phyloP scores from a whole-genome alignment of 2,888 invertebrate species.

The Perdita meconis region DNA sequence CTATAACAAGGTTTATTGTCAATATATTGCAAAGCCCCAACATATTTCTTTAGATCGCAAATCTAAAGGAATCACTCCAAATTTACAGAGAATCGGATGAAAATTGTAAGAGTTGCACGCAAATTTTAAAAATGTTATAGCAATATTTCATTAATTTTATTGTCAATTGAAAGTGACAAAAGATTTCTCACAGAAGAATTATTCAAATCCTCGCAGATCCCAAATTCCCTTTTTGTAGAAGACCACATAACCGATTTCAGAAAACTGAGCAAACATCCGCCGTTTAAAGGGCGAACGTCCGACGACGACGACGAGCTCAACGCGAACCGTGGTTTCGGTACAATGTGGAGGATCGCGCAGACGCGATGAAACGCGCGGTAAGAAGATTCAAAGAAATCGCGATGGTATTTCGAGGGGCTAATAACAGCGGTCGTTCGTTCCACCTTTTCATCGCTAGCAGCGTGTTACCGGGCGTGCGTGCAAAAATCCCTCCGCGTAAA shows the following conservation, averaged over 20 bases:
- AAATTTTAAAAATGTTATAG: no score
- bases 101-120: no score
- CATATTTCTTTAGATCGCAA: no score
- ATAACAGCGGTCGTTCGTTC: slow-evolving; percentile 61
- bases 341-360: background rate
- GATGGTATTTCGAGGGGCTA: slow-evolving; percentile 44
- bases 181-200: background rate
- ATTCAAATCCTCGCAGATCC: background rate
- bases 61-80: no score
- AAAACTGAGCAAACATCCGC: background rate
- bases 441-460: slow-evolving; percentile 57
- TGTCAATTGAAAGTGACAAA: background rate
- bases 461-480: slow-evolving; percentile 58
- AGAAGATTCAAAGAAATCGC: slow-evolving; percentile 27
- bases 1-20: no score
- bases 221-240: background rate
- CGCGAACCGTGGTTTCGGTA: background rate
- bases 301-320: background rate
- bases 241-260: background rate
- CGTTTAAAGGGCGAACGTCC: background rate
- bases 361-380: slow-evolving; percentile 20
- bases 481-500: slow-evolving; percentile 51
- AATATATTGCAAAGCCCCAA: no score
- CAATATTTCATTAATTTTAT: no score
- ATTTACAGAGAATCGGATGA: no score